Evolutionary conservation across 1,140 invertebrate genomes (phyloP).

Genomic region (Brachionus sp.): DNA sequence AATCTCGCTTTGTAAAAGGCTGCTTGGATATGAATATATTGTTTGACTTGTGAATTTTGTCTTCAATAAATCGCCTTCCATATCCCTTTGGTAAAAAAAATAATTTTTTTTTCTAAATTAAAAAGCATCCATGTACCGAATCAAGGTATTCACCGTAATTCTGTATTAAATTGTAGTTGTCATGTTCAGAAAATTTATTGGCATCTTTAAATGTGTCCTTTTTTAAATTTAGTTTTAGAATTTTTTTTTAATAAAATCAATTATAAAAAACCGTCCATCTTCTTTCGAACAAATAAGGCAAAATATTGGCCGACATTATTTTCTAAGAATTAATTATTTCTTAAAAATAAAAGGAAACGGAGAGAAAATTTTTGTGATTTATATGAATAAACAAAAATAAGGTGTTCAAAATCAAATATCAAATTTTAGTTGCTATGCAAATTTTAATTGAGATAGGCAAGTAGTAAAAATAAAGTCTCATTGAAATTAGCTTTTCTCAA

Average conservation of each 20-base stretch:
- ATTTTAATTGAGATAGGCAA: slow-evolving; percentile 3
- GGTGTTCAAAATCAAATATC: neutral
- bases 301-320: neutral
- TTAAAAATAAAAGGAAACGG: neutral
- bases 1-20: slow-evolving; percentile 27
- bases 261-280: slow-evolving; percentile 11
- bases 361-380: neutral
- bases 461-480: slow-evolving; percentile 4
- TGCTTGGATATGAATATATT: slow-evolving; percentile 21
- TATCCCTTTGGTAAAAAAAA: neutral
- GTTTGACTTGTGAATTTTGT: slow-evolving; percentile 35
- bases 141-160: slow-evolving; percentile 39
- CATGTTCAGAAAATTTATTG: slow-evolving; percentile 26
- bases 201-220: slow-evolving; percentile 19
- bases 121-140: neutral
- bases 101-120: neutral
- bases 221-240: neutral
- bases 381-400: slow-evolving; percentile 17
- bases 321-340: neutral
- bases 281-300: neutral
- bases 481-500: neutral
- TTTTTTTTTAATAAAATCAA: neutral
- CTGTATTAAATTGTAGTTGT: slow-evolving; percentile 41
- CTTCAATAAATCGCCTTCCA: slow-evolving; percentile 20
- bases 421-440: slow-evolving; percentile 9